Conservation (phyloP, 2,888 invertebrate species). For the Endotricha flammealis region DNA sequence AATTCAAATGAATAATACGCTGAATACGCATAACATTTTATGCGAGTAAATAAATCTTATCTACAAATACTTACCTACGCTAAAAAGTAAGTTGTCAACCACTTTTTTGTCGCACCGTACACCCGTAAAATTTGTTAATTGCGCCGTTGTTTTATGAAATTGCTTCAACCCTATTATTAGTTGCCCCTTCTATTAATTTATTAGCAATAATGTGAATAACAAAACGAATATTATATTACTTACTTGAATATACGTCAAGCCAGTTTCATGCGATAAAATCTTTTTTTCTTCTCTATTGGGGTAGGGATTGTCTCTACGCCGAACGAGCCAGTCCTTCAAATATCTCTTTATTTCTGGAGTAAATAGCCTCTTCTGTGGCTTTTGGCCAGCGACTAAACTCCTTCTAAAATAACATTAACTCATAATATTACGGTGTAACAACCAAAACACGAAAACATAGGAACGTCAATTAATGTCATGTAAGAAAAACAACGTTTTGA, state of each 20-base stretch:
- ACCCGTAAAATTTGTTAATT: no score
- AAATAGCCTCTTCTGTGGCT: conserved; percentile 84
- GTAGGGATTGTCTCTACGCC: conserved; percentile 87
- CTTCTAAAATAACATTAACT: conserved; percentile 59
- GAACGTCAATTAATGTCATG: background rate
- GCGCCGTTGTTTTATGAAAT: no score
- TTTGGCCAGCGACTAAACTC: conserved; percentile 77
- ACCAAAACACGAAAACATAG: conserved; percentile 4
- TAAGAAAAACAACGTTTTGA: conserved; percentile 12
- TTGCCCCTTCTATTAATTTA: no score
- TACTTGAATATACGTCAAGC: conserved; percentile 87
- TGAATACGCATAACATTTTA: no score
- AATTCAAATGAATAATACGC: no score
- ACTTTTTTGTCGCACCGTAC: no score
- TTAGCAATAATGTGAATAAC: no score
- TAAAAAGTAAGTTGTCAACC: no score
- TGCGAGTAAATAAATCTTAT: no score
- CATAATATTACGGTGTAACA: conserved; percentile 1
- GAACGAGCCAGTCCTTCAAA: conserved; percentile 87
- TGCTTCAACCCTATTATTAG: no score
- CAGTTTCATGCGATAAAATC: conserved; percentile 83
- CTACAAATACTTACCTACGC: no score
- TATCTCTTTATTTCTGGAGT: conserved; percentile 88
- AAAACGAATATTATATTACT: no score
- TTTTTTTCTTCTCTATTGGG: conserved; percentile 88